Base-by-base conservation (phyloP, 2,113 vertebrate species). In the Ancistrus triradiatus region DNA sequence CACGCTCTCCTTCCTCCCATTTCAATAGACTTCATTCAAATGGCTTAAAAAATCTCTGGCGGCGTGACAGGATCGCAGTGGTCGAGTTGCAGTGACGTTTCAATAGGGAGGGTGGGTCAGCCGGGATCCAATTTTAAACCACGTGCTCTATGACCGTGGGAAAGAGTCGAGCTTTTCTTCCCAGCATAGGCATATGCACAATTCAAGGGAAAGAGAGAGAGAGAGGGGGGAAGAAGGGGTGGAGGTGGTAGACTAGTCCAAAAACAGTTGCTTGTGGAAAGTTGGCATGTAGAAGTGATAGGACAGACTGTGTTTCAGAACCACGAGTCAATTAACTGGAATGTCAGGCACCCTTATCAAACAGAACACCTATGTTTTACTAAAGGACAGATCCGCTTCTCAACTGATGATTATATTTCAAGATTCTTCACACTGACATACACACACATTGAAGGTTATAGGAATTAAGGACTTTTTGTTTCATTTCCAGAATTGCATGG, bases 111-210 rank as follows among this genome's bases (percentile, higher is more conserved):
- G 91, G 90, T 83, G 68, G 89, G 84, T 83, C 80, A 86, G 77
- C 80, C 70, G 49, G 55, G 75, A 82, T 81, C 84, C 87, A 87
- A 90, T 88, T 92, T 86, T 90, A 88, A 89, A 87, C 87, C 86
- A 91, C 88, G 89, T 90, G 89, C 88, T 80, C 68, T 82, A 84
- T 69, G 90, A 92, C 90, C 89, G 90, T 92, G 91, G 91, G 91
- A 92, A 92, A 90, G 86, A 87, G 84, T 79, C 77, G 87, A 86
- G 86, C 73, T 68, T 89, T 90, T 89, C 87, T 92, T 92, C 91
- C 89, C 90, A 92, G 89, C 86, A 55, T 83, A 71, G 82, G 71
- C 48, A 61, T 69, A 79, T 69, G 33, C 71, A 60, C 48, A 60
- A 63, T 60, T 68, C 35, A 76, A 80, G 80, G 81, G 80, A 72